Percentiles rank a stretch among this genome's conserved stretches.
Evolutionary conservation across 2,113 vertebrate species (phyloP).

Genomic region (Ammospiza nelsoni): DNA sequence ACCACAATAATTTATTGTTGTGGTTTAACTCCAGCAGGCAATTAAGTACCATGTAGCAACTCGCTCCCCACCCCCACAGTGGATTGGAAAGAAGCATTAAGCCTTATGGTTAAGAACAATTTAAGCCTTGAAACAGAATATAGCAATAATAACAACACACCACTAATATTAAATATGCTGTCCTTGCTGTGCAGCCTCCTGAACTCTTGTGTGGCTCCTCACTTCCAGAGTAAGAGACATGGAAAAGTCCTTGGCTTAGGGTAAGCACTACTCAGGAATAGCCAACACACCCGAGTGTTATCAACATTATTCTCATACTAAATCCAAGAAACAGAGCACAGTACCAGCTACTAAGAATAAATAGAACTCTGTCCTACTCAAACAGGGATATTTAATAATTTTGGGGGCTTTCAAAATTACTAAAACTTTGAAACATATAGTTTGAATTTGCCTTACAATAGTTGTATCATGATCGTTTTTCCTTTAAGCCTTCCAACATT

Average conservation of each 20-base stretch:
- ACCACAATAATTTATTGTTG: neutral
- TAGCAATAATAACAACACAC: neutral
- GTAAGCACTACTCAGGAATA: neutral
- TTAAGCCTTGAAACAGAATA: neutral
- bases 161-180: neutral
- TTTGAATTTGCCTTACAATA: neutral
- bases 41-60: neutral
- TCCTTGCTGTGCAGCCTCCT: neutral
- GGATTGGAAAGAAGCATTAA: neutral
- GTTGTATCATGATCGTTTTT: neutral
- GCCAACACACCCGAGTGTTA: neutral
- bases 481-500: neutral
- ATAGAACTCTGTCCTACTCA: neutral
- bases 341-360: neutral
- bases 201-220: neutral
- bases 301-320: neutral
- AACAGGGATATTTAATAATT: neutral
- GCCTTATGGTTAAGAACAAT: neutral
- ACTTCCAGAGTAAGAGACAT: neutral
- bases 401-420: neutral
- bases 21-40: neutral
- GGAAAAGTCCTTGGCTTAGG: neutral
- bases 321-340: neutral
- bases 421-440: neutral
- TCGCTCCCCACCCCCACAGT: rapidly evolving